Evolutionary conservation across 2,797 vertebrate species (phyloP).

Genomic region (Peromyscus melanophrys): DNA sequence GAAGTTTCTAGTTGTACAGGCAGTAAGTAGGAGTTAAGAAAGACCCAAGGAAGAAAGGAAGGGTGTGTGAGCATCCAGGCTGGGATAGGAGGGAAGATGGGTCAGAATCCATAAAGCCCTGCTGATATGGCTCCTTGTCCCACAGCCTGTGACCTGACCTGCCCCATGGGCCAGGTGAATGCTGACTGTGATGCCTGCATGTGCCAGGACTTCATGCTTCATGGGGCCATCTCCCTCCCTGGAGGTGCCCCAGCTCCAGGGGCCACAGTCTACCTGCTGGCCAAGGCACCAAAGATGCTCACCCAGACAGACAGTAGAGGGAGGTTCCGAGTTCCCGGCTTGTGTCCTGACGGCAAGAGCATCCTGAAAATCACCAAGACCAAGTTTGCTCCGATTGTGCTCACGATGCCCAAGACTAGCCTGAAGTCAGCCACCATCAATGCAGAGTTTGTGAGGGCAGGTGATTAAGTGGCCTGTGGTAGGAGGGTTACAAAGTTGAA

Average conservation of each 20-base stretch:
- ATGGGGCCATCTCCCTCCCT: slow-evolving; percentile 93
- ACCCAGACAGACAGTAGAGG: slow-evolving; percentile 93
- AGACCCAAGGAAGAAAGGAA: background rate
- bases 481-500: background rate
- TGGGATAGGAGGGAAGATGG: background rate
- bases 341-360: slow-evolving; percentile 96
- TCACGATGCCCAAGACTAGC: slow-evolving; percentile 89
- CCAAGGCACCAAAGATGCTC: slow-evolving; percentile 91
- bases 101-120: background rate
- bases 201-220: slow-evolving; percentile 94
- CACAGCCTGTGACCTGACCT: slow-evolving; percentile 94
- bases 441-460: slow-evolving; percentile 93
- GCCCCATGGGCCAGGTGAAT: slow-evolving; percentile 93
- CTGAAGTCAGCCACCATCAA: slow-evolving; percentile 91
- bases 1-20: background rate
- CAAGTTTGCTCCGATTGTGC: slow-evolving; percentile 90
- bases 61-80: background rate
- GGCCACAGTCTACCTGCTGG: slow-evolving; percentile 90
- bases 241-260: slow-evolving; percentile 92
- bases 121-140: slow-evolving; percentile 50
- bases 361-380: slow-evolving; percentile 92
- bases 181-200: slow-evolving; percentile 95
- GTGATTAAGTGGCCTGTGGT: slow-evolving; percentile 86
- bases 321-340: slow-evolving; percentile 93
- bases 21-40: slow-evolving; percentile 20